These are phyloP conservation scores for Ochlodes sylvanus DNA, from an alignment of 2,888 invertebrate species.

Conservation along the genomic window DNA sequence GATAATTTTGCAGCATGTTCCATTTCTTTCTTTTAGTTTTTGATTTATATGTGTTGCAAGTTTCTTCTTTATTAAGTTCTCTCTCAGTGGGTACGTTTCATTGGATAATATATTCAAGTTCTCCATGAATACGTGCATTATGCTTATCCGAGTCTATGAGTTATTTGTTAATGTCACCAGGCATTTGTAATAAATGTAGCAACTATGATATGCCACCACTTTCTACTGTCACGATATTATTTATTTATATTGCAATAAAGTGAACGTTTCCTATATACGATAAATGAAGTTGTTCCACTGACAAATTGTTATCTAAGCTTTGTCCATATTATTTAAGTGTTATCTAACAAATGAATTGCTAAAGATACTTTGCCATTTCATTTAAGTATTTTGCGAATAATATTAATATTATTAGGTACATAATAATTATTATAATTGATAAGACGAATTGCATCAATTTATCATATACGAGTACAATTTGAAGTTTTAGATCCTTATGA, in stretches of 20 bases:
- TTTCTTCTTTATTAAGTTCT: background rate
- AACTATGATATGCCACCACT: conserved; percentile 38
- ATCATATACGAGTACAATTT: background rate
- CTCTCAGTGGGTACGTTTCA: background rate
- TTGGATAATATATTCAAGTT: conserved; percentile 3
- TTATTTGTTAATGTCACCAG: conserved; percentile 33
- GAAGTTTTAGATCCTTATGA: background rate
- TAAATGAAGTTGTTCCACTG: conserved; percentile 43
- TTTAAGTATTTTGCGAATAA: no score
- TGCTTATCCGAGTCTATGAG: conserved; percentile 20
- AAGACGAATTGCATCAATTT: no score
- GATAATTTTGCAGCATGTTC: background rate
- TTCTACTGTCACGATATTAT: conserved; percentile 47
- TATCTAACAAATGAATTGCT: background rate
- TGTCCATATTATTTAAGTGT: background rate
- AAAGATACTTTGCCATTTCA: no score
- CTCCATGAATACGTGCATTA: conserved; percentile 6
- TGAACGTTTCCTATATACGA: conserved; percentile 37
- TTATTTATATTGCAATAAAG: conserved; percentile 40
- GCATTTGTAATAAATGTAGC: conserved; percentile 30
- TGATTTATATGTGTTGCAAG: no score
- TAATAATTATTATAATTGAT: no score
- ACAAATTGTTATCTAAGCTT: conserved; percentile 39
- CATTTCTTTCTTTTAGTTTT: background rate
- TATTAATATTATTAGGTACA: no score